Evolutionary conservation across 2,113 vertebrate genomes (phyloP).

Genomic region (Rhinolophus ferrumequinum): DNA sequence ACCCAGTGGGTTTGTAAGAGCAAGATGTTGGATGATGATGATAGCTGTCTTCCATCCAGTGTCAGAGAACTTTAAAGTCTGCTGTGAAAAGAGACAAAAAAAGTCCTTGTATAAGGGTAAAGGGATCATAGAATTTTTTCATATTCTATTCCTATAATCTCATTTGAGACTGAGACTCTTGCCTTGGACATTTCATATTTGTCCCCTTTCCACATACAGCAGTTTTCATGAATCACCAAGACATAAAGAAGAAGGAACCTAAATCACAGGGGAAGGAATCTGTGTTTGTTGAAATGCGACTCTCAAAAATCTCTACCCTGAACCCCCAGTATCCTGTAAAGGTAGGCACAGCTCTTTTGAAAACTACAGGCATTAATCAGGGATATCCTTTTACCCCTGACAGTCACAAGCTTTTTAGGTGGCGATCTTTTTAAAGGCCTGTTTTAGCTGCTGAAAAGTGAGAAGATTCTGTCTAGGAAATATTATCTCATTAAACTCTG

Average conservation of each 20-base stretch:
- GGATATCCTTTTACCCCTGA: not conserved
- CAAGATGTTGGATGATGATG: not conserved
- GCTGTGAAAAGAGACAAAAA: not conserved
- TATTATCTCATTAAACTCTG: not conserved
- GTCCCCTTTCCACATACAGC: not conserved
- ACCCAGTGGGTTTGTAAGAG: not conserved
- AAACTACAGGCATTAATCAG: not conserved
- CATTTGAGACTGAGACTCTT: not conserved
- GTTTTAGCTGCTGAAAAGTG: not conserved
- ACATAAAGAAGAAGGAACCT: not conserved
- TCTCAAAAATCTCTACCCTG: not conserved
- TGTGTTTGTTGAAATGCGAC: not conserved
- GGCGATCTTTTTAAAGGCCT: not conserved
- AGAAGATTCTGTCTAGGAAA: not conserved
- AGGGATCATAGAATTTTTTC: not conserved
- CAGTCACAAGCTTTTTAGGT: not conserved
- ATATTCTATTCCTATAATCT: not conserved
- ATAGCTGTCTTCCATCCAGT: not conserved
- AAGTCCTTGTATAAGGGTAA: not conserved
- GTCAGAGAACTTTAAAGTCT: not conserved
- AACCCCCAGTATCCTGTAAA: not conserved
- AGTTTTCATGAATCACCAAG: not conserved
- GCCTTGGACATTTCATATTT: not conserved
- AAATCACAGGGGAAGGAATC: not conserved
- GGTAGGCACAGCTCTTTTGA: not conserved